Evolutionary conservation across 2,113 vertebrate species (phyloP), one percentile per base, ranked within the genome.

Genomic region (Cyprinodon tularosa): DNA sequence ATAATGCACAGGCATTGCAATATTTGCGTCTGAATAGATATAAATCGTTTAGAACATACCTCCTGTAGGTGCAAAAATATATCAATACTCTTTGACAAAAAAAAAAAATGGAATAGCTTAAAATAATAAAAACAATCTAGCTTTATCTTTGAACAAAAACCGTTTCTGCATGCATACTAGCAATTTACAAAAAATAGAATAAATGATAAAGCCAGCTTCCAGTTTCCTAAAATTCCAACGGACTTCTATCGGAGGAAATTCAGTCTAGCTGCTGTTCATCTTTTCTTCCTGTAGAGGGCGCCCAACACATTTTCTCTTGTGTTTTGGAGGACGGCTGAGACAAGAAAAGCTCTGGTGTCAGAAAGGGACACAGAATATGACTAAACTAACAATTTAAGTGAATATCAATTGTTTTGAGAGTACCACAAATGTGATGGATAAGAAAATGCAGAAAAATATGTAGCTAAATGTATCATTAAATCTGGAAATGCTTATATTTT

Each of bases 211-310:
- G 73, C 12, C 67, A 48, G 22, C 71, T 61, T 9, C 11, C 69
- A 62, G 66, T 77, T 75, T 71, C 29, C 62, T 12, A 9, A 81
- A 71, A 87, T 86, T 82, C 83, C 83, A 29, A 15, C 50, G 77
- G 80, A 83, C 67, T 63, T 53, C 1, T 64, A 36, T 62, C 50
- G 37, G 42, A 39, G 44, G 50, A 71, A 77, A 88, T 68, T 68
- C 67, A 80, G 68, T 66, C 12, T 12, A 68, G 71, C 0, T 86
- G 88, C 73, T 67, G 66, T 82, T 84, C 74, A 4, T 6, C 57
- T 0, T 11, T 77, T 36, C 53, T 80, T 29, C 88, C 89, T 87
- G 64, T 63, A 90, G 91, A 66, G 81, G 4, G 88, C 22, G 83
- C 79, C 14, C 68, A 0, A 61, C 22, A 44, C 67, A 14, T 47